Base-by-base conservation (phyloP, 2,113 vertebrate species). In the Aphyosemion australe region DNA sequence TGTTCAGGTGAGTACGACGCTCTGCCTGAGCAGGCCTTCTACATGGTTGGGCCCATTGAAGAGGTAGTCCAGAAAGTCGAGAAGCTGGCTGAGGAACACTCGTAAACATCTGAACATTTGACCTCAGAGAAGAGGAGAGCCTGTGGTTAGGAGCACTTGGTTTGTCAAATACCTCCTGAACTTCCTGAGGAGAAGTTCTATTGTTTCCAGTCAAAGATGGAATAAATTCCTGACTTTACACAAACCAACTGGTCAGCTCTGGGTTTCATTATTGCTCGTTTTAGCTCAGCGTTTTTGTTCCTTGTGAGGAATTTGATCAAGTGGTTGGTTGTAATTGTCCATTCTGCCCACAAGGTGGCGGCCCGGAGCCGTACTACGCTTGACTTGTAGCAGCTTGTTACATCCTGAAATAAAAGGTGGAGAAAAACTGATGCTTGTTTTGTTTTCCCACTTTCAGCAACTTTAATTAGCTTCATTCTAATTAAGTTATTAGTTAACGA, bases 41-140 rank as follows among this genome's bases (percentile, higher is more conserved):
- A 98, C 89, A 97, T 98, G 97, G 97, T 99, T 51, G 97, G 97
- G 26, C 93, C 97, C 78, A 99, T 99, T 61, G 96, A 98, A 87
- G 97, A 99, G 80, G 97, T 96, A 0, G 93, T 99, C 76, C 89
- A 93, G 88, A 99, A 99, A 89, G 97, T 96, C 0, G 95, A 94
- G 75, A 98, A 93, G 72, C 82, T 99, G 87, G 97, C 96, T 0
- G 95, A 98, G 85, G 97, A 99, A 68, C 97, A 95, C 21, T 91
- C 94, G 0, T 99, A 95, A 96, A 86, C 19, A 41, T 39, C 56
- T 10, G 53, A 70, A 54, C 45, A 64, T 52, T 68, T 18, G 16
- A 54, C 7, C 37, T 69, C 34, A 6, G 37, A 53, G 50, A 43
- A 18, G 37, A 48, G 19, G 63, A 64, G 64, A 58, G 80, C 46